Base-by-base conservation (phyloP, 2,113 vertebrate species). In the Sula dactylatra region DNA sequence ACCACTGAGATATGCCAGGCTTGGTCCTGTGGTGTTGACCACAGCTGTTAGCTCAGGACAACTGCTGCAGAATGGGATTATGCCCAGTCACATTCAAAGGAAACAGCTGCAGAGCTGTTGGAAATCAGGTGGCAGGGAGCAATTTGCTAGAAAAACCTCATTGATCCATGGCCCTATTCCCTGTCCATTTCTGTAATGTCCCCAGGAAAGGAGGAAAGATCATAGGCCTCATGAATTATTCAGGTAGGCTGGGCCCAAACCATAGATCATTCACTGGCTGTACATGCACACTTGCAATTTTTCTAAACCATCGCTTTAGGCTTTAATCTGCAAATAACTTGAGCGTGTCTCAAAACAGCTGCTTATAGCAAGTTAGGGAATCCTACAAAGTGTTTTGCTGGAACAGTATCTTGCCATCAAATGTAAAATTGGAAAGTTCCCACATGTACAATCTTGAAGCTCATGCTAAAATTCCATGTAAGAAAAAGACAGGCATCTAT, bases 171-270 rank as follows among this genome's bases (percentile, higher is more conserved):
- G n/a, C 58, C 82, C 27, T 80, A 44, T 77, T 93, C 78, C 79
- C 79, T 79, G 61, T 52, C 45, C 66, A 70, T 90, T 96, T 93
- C 85, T 90, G 42, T 80, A 44, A 95, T 62, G 78, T 90, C 54
- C 44, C 40, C 42, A 64, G 71, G 11, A 88, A 89, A 79, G 26
- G 22, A 93, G 70, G 44, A 91, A 92, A 78, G 47, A 77, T 77
- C 67, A 91, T 17, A 82, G 45, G 9, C 32, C n/a, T 93, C 82
- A 86, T 96, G 54, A 95, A 96, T 96, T 94, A 96, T 97, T 96
- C 74, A 96, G 36, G 49, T 21, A 19, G 52, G n/a, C 34, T 24
- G 7, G 78, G 45, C 42, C 62, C 15, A 78, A 72, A 74, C 82
- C 74, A 95, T 91, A 91, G 86, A 88, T 85, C 86, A 61, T 22